Evolutionary conservation across 2,888 invertebrate species (phyloP), one percentile per base, ranked within the genome.

Genomic region (Acleris holmiana): DNA sequence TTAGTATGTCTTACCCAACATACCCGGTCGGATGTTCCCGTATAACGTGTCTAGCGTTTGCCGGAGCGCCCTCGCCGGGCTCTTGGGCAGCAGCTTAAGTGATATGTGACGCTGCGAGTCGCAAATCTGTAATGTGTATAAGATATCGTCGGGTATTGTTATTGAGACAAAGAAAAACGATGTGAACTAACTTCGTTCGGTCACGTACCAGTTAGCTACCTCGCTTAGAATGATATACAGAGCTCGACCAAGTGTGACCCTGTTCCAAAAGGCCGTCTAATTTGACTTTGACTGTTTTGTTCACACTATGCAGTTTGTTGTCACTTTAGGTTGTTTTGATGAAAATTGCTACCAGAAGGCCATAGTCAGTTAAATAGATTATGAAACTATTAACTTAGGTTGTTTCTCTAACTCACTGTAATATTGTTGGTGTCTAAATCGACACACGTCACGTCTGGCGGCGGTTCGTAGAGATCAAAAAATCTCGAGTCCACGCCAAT

Each of bases 381-480:
- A 6, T 5, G 5, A 5, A n/a, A n/a, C n/a, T 25, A 29, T 53
- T 25, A 40, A 21, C 40, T 7, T 3, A 15, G 21, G 18, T 55
- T 49, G 29, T 21, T 49, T 46, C 4, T 50, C 56, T 58, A 60
- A 90, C 94, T 89, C 85, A 96, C 95, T 68, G 98, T 98, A 69
- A 99, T 98, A 76, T 98, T 98, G 82, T 98, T 98, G 0, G 99
- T 99, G 82, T 99, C 99, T 80, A 99, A 94, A 93, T 99, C 99
- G 55, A 99, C 97, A 88, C 99, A 99, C 56, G 98, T 98, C 8
- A 99, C 99, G 89, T 99, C 99, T 17, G 95, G 93, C 29, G 99
- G 99, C 29, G 99, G 99, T 83, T 98, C 98, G 82, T 98, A 99
- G 41, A 99, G 92, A 88, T 99, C 99, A 85, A 99, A 99, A 92